These are phyloP conservation scores for Osmoderma eremita DNA, from an alignment of 2,888 invertebrate species.

Conservation along the genomic window DNA sequence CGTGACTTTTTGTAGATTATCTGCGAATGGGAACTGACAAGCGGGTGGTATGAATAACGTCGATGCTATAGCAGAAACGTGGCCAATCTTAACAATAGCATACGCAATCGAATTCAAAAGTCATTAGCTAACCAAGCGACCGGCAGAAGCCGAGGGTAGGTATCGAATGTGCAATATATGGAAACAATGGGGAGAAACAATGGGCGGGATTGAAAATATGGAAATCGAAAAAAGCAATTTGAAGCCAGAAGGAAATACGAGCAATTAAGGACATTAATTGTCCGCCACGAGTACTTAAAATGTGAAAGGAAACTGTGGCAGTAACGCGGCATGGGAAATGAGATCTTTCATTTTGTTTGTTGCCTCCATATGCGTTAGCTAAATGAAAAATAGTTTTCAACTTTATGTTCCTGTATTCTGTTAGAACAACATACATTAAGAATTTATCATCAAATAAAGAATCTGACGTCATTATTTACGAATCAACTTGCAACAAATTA, in stretches of 20 bases:
- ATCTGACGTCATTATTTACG: too few relatives aligned
- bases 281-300: conserved; percentile 6
- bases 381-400: neutral
- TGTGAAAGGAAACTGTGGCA: conserved; percentile 25
- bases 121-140: too few relatives aligned
- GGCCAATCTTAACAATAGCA: too few relatives aligned
- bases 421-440: neutral
- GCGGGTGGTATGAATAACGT: too few relatives aligned
- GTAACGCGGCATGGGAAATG: conserved; percentile 13
- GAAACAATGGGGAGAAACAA: conserved; percentile 14
- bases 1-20: too few relatives aligned
- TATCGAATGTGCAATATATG: conserved; percentile 14
- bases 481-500: too few relatives aligned
- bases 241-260: conserved; percentile 16
- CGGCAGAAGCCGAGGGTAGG: neutral
- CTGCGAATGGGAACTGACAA: too few relatives aligned
- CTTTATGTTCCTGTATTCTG: neutral
- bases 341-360: conserved; percentile 18
- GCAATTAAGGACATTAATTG: conserved; percentile 30
- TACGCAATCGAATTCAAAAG: too few relatives aligned
- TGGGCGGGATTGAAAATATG: conserved; percentile 15
- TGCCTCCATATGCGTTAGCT: conserved; percentile 12
- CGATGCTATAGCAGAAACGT: too few relatives aligned
- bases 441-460: neutral
- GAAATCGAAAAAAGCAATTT: conserved; percentile 27